A percentile compares a stretch with the other conserved stretches of the same genome.
These are phyloP conservation scores for Hemitrygon akajei DNA, from an alignment of 2,797 vertebrate species.

Conservation along the genomic window DNA sequence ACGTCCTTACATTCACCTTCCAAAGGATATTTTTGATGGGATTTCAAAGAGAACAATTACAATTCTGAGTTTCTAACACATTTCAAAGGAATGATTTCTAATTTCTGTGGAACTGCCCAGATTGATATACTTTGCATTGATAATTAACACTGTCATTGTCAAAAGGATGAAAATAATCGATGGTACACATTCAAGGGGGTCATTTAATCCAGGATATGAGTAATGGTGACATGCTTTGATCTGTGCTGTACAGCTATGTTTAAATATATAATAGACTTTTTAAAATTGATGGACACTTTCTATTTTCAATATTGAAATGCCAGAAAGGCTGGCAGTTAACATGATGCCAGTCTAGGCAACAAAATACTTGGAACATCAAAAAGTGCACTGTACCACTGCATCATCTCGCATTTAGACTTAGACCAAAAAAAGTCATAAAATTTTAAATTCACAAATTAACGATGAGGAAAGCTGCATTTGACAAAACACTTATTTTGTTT, in stretches of 20 bases:
- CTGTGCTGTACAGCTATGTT: background rate
- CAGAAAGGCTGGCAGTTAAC: background rate
- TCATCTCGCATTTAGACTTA: background rate
- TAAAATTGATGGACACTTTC: background rate
- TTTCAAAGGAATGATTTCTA: background rate
- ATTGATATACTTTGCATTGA: background rate
- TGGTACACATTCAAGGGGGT: background rate
- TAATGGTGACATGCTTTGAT: background rate
- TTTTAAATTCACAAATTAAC: background rate
- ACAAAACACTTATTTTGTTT: conserved; percentile 2
- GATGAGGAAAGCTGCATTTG: background rate
- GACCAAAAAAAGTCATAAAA: background rate
- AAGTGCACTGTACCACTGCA: background rate
- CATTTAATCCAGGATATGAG: background rate
- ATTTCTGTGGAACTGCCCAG: background rate
- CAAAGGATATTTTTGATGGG: background rate
- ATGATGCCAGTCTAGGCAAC: background rate
- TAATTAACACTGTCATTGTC: background rate
- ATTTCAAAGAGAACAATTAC: background rate
- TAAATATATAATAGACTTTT: background rate
- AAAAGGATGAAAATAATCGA: background rate
- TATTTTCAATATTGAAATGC: background rate
- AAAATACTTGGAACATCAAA: background rate
- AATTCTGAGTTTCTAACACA: background rate
- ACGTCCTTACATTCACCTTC: background rate